Evolutionary conservation across 2,888 invertebrate species (phyloP).

Genomic region (Trichacis sp.): DNA sequence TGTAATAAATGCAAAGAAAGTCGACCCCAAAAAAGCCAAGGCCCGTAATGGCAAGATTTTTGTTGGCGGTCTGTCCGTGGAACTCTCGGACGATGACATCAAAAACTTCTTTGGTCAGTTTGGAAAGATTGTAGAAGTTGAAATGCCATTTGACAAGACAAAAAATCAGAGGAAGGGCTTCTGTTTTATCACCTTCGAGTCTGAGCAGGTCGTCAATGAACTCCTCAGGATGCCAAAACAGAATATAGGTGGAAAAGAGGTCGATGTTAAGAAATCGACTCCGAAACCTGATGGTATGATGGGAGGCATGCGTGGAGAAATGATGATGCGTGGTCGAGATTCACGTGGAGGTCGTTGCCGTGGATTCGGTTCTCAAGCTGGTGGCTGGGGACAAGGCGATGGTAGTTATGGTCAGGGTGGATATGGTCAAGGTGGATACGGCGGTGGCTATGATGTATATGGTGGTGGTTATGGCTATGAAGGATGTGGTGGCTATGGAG

Average conservation of each 20-base stretch:
- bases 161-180: constrained; percentile 97
- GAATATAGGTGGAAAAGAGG: constrained; percentile 93
- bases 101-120: no score
- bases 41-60: no score
- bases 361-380: constrained; percentile 69
- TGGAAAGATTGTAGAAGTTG: no score
- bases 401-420: no score
- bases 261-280: constrained; percentile 95
- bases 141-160: constrained; percentile 95
- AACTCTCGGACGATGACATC: no score
- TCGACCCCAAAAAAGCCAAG: no score
- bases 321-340: constrained; percentile 76
- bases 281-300: constrained; percentile 88
- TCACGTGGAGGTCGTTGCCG: constrained; percentile 74
- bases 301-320: constrained; percentile 74
- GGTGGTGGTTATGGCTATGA: constrained; percentile 83
- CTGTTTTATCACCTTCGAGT: no score
- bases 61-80: no score
- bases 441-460: constrained; percentile 76
- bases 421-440: constrained; percentile 77
- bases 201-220: no score
- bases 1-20: no score
- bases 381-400: constrained; percentile 72
- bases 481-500: no score
- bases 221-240: constrained; percentile 92